Evolutionary conservation across 2,888 invertebrate genomes (phyloP).

Genomic region (Brachylomia viminalis): DNA sequence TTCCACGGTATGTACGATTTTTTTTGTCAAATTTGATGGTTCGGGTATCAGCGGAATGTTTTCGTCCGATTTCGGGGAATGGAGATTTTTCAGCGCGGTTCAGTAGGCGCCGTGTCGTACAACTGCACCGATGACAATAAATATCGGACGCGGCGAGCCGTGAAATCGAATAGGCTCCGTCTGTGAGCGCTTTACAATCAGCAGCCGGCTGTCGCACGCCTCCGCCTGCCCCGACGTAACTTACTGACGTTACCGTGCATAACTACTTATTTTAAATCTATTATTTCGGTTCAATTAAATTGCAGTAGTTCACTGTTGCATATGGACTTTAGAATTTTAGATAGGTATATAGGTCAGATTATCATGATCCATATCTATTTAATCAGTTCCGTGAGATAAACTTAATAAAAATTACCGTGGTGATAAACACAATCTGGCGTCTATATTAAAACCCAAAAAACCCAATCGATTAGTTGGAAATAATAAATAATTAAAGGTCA

Average conservation of each 20-base stretch:
- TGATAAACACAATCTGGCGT: background rate
- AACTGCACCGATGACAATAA: constrained; percentile 91
- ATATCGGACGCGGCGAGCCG: constrained; percentile 90
- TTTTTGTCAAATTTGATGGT: constrained; percentile 78
- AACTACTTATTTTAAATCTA: constrained; percentile 79
- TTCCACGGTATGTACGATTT: constrained; percentile 63
- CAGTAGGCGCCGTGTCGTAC: constrained; percentile 89
- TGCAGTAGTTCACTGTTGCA: constrained; percentile 11
- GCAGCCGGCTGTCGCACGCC: constrained; percentile 86
- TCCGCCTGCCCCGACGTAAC: constrained; percentile 78
- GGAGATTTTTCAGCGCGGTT: constrained; percentile 89
- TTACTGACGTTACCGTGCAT: constrained; percentile 85
- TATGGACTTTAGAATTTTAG: constrained; percentile 2
- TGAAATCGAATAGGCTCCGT: constrained; percentile 91
- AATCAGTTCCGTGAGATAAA: background rate
- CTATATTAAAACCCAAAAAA: constrained; percentile 1
- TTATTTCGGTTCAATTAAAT: constrained; percentile 60
- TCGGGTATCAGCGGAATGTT: constrained; percentile 83
- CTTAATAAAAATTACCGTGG: background rate
- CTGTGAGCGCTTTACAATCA: constrained; percentile 90
- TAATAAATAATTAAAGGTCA: constrained; percentile 77
- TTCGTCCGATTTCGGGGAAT: constrained; percentile 86
- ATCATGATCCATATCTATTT: background rate
- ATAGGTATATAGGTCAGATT: background rate
- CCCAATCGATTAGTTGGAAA: constrained; percentile 36